A percentile compares a stretch with the other conserved stretches of the same genome.
Evolutionary conservation across 2,797 vertebrate species (phyloP).

Genomic region (Psittacula echo): DNA sequence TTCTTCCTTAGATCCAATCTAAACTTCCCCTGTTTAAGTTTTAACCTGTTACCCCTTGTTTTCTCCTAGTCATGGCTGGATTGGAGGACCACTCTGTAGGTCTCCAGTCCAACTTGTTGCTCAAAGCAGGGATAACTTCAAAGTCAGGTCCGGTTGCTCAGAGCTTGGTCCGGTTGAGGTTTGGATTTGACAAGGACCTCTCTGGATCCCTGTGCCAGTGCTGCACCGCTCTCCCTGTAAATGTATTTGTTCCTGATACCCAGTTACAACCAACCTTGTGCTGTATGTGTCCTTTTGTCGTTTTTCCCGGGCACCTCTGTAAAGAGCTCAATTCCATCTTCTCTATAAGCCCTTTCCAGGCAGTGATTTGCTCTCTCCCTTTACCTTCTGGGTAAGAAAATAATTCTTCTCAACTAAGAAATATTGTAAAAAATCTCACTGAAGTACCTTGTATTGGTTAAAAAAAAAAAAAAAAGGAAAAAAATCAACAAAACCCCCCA

Average conservation of each 20-base stretch:
- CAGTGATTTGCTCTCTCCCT: not conserved
- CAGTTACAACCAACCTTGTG: not conserved
- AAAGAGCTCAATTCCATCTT: not conserved
- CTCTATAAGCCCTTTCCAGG: not conserved
- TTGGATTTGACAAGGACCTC: not conserved
- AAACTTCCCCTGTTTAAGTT: no score
- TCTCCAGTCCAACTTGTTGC: not conserved
- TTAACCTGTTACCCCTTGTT: not conserved
- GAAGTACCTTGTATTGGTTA: not conserved
- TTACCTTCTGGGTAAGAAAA: not conserved
- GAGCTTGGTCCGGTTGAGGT: not conserved
- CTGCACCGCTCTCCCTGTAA: not conserved
- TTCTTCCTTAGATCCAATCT: no score
- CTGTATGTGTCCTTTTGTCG: not conserved
- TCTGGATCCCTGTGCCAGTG: not conserved
- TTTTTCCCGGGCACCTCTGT: not conserved
- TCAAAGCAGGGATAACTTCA: not conserved
- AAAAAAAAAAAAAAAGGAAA: not conserved
- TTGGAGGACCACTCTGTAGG: not conserved
- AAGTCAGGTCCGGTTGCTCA: not conserved
- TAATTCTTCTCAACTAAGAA: not conserved
- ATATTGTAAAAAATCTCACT: not conserved
- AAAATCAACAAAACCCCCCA: not conserved
- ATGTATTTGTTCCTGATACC: not conserved
- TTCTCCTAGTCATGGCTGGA: not conserved